Evolutionary conservation across 2,888 invertebrate species (phyloP).

Genomic region (Thymelicus lineola): DNA sequence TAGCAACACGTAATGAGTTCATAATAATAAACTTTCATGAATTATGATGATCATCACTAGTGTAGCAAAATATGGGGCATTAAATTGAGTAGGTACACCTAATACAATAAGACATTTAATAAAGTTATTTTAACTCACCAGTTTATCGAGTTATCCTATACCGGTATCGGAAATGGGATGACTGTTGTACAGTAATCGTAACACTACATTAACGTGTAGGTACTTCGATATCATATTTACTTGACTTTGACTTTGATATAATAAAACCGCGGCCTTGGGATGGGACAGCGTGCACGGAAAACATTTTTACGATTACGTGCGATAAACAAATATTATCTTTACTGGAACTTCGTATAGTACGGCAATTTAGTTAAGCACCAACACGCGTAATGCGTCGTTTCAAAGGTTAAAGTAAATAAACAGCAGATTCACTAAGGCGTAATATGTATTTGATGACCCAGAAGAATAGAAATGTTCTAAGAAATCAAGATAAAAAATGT

Average conservation of each 20-base stretch:
- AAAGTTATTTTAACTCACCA: slow-evolving; percentile 2
- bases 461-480: too few relatives aligned
- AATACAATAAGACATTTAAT: too few relatives aligned
- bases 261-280: slow-evolving; percentile 22
- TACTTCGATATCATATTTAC: background rate
- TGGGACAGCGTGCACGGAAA: slow-evolving; percentile 32
- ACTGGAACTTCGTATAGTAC: slow-evolving; percentile 17
- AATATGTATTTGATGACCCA: too few relatives aligned
- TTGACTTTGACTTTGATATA: slow-evolving; percentile 29
- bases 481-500: background rate
- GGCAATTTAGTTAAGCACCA: background rate
- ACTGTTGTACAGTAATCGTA: background rate
- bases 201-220: background rate
- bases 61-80: too few relatives aligned
- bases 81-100: too few relatives aligned
- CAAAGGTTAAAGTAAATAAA: slow-evolving; percentile 1
- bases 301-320: slow-evolving; percentile 28
- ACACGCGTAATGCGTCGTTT: background rate
- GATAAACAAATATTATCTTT: slow-evolving; percentile 36
- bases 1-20: too few relatives aligned
- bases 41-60: too few relatives aligned
- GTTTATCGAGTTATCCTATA: background rate
- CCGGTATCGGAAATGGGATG: slow-evolving; percentile 1
- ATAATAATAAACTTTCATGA: too few relatives aligned
- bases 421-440: background rate